A percentile compares a stretch with the other conserved stretches of the same genome.
Evolutionary conservation across 2,113 vertebrate genomes (phyloP).

Genomic region (Scopus umbretta): DNA sequence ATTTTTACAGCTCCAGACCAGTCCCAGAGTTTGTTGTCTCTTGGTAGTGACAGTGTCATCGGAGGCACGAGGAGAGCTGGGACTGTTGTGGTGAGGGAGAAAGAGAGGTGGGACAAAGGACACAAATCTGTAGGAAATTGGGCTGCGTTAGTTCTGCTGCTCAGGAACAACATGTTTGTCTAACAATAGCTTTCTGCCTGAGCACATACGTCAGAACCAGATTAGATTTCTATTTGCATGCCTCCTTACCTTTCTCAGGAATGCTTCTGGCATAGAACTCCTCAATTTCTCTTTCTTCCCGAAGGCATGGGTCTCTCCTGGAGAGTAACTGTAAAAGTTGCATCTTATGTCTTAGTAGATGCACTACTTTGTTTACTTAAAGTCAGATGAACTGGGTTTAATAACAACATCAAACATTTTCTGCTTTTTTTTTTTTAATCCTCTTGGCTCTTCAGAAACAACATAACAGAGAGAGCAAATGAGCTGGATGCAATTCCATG

Average conservation of each 20-base stretch:
- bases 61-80: neutral
- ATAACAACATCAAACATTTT: slow-evolving; percentile 8
- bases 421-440: slow-evolving; percentile 7
- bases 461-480: neutral
- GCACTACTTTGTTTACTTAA: slow-evolving; percentile 39
- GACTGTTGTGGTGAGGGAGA: neutral
- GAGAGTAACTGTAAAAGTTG: neutral
- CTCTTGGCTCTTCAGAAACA: slow-evolving; percentile 39
- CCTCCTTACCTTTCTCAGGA: slow-evolving; percentile 37
- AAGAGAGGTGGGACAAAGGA: slow-evolving; percentile 49
- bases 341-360: neutral
- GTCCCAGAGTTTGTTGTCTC: neutral
- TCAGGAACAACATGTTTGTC: slow-evolving; percentile 49
- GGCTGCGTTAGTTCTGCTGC: slow-evolving; percentile 12
- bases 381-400: slow-evolving; percentile 1
- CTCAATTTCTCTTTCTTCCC: neutral
- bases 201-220: slow-evolving; percentile 32
- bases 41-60: neutral
- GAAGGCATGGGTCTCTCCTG: neutral
- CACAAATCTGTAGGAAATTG: slow-evolving; percentile 28
- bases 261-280: neutral
- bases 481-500: neutral
- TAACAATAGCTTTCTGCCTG: slow-evolving; percentile 38
- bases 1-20: neutral
- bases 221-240: slow-evolving; percentile 58